Evolutionary conservation across 2,888 invertebrate species (phyloP).

Genomic region (Heliconius hortense): DNA sequence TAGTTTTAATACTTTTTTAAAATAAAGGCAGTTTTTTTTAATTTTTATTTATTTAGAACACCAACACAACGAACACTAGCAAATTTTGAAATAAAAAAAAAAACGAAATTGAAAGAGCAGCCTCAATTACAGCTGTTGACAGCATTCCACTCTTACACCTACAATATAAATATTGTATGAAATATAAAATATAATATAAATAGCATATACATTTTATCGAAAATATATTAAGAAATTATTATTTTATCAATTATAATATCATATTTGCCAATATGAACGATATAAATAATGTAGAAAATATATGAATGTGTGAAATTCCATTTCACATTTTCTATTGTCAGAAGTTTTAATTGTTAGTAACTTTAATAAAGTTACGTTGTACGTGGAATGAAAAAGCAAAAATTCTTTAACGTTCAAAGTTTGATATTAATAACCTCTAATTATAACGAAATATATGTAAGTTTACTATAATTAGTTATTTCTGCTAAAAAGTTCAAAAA

Average conservation of each 20-base stretch:
- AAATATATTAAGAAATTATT: neutral
- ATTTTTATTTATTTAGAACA: no score
- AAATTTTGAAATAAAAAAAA: no score
- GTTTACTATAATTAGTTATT: neutral
- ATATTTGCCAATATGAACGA: neutral
- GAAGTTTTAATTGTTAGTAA: conserved; percentile 15
- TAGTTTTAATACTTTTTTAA: no score
- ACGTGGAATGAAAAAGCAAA: conserved; percentile 2
- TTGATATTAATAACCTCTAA: neutral
- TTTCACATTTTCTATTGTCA: neutral
- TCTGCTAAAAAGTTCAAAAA: neutral
- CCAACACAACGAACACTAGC: no score
- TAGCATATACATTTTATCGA: no score
- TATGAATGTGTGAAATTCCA: conserved; percentile 10
- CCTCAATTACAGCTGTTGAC: neutral
- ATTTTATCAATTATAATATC: neutral
- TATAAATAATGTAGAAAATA: neutral
- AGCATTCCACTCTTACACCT: neutral
- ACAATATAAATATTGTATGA: no score
- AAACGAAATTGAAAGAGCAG: neutral
- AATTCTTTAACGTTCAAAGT: neutral
- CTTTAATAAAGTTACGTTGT: conserved; percentile 11
- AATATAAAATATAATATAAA: no score
- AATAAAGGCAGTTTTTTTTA: no score
- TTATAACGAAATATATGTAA: neutral